Evolutionary conservation across 2,113 vertebrate genomes (phyloP), one percentile per base, ranked within the genome.

Genomic region (Sialia sialis): DNA sequence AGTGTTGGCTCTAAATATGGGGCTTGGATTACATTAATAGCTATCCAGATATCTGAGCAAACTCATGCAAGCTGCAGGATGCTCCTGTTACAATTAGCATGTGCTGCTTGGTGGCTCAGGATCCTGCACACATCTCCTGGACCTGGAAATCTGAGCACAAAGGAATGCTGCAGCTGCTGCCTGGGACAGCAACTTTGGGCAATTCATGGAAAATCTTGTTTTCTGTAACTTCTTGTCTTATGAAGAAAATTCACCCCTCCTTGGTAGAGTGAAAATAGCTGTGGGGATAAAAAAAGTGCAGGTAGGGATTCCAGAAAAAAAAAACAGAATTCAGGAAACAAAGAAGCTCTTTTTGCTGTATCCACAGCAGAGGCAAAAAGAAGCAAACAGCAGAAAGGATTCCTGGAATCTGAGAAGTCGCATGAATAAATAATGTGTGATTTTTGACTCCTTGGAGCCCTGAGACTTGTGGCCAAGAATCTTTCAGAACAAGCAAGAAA

Each of bases 51-150:
- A 70, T 3, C 44, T 30, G 17, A 91, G 73, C 80, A 80, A 52
- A 29, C 46, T 3, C 17, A 6, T 39, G 21, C 67, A 27, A 30
- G 67, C 75, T 59, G 30, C 54, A 79, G 79, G 39, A 44, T 49
- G 11, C 8, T 41, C 25, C 0, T 13, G 29, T 15, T 8, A 11
- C 41, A 13, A n/a, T 38, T 0, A 69, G 6, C 15, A 16, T 8
- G 41, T 29, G 49, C n/a, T 90, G 70, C 62, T 79, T n/a, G 8
- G 34, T 27, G 77, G 16, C 66, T 51, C 29, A 5, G 70, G 67
- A 87, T n/a, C 38, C 55, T 52, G 13, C 63, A 60, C 58, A 44
- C 38, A 39, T 16, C 48, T 26, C 48, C 6, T 26, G 48, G 14
- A 26, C 26, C 48, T 48, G 46, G 46, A 21, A 48, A 66, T 63